A percentile compares a stretch with the other conserved stretches of the same genome.
Conservation (phyloP, 2,888 invertebrate genomes). For the Oscheius sp. region DNA sequence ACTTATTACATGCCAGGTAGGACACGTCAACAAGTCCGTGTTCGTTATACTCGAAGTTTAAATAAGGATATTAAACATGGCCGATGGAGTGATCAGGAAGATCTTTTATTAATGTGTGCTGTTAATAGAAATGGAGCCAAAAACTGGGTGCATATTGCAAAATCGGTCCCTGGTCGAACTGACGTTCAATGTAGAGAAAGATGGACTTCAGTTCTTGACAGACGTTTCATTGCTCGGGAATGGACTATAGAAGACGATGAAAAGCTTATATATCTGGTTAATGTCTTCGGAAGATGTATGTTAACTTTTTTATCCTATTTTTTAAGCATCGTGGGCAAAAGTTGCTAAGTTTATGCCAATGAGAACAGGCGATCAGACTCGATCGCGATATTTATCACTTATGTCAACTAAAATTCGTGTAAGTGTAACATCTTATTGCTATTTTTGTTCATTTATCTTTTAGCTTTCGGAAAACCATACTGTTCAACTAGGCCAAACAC, state of each 20-base stretch:
- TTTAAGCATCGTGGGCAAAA: conserved; percentile 1
- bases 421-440: too few species aligned
- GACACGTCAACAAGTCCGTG: conserved; percentile 53
- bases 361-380: conserved; percentile 37
- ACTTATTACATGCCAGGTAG: conserved; percentile 64
- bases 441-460: too few species aligned
- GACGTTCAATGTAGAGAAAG: conserved; percentile 71
- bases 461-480: conserved; percentile 46
- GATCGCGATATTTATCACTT: conserved; percentile 40
- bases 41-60: conserved; percentile 55
- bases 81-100: conserved; percentile 65
- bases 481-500: background rate
- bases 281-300: conserved; percentile 74
- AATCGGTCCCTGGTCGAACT: conserved; percentile 68
- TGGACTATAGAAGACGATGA: conserved; percentile 81
- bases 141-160: conserved; percentile 62
- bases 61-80: conserved; percentile 57
- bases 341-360: background rate
- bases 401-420: too few species aligned
- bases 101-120: conserved; percentile 57
- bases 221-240: conserved; percentile 40
- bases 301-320: background rate
- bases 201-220: conserved; percentile 57
- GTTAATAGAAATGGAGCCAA: conserved; percentile 52
- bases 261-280: conserved; percentile 77